These are phyloP conservation scores for Diadophis punctatus DNA, from an alignment of 2,113 vertebrate genomes.

Conservation along the genomic window DNA sequence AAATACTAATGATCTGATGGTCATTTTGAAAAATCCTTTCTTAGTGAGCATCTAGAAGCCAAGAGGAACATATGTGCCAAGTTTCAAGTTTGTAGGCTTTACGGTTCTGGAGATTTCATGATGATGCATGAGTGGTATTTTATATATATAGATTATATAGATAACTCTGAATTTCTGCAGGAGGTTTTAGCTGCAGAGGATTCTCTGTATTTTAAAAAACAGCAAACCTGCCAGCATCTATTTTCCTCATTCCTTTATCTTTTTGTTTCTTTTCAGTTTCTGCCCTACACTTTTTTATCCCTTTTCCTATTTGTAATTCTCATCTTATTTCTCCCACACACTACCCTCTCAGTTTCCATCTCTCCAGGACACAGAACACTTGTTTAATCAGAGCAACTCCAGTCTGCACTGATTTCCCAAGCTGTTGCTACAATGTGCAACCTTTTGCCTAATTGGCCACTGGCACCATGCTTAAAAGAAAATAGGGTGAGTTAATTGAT, in stretches of 20 bases:
- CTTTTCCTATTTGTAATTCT: slow-evolving; percentile 18
- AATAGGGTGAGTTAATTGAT: slow-evolving; percentile 32
- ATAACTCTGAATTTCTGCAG: not conserved
- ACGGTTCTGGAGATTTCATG: too few species aligned
- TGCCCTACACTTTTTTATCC: not conserved
- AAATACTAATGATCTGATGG: too few species aligned
- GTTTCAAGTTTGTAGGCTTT: too few species aligned
- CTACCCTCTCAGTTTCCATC: not conserved
- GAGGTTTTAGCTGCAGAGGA: not conserved
- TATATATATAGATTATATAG: too few species aligned
- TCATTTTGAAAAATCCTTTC: too few species aligned
- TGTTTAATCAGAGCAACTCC: slow-evolving; percentile 42
- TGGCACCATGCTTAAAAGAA: slow-evolving; percentile 6
- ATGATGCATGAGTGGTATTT: too few species aligned
- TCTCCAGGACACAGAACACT: slow-evolving; percentile 46
- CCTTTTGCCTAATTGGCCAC: slow-evolving; percentile 60
- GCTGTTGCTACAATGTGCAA: not conserved
- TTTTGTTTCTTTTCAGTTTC: not conserved
- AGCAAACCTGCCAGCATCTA: not conserved
- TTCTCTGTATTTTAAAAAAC: not conserved
- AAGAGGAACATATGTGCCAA: too few species aligned
- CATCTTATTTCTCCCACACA: not conserved
- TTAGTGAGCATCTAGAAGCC: too few species aligned
- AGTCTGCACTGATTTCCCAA: not conserved
- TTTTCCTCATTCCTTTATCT: not conserved